Evolutionary conservation across 23 tunicate species (phyloP).

Genomic region (Trididemnum clinides): DNA sequence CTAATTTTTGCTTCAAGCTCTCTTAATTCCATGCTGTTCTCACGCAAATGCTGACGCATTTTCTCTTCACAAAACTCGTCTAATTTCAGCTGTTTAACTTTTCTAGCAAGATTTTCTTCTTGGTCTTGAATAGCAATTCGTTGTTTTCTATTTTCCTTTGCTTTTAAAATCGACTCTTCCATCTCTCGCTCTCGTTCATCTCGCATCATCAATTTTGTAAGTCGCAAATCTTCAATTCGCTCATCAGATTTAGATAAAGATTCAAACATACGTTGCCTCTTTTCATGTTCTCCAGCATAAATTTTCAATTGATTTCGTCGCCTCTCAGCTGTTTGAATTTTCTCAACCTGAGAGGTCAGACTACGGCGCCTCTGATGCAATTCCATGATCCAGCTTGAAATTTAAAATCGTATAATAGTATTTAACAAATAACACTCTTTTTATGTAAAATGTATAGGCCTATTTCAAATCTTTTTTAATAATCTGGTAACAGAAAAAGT

Average conservation of each 20-base stretch:
- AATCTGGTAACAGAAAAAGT: no score
- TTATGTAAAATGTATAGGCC: no score
- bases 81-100: constrained; percentile 54
- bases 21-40: constrained; percentile 63
- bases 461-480: no score
- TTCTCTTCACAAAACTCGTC: constrained; percentile 88
- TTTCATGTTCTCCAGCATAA: neutral
- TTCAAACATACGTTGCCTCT: neutral
- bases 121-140: constrained; percentile 65
- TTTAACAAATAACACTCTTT: no score
- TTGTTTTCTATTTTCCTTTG: constrained; percentile 72
- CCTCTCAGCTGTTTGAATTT: neutral
- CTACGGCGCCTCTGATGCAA: constrained; percentile 2
- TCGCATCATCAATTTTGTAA: neutral
- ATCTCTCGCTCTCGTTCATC: constrained; percentile 74
- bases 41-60: constrained; percentile 83
- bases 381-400: no score
- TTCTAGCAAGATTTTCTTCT: constrained; percentile 69
- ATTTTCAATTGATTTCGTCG: neutral
- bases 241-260: neutral
- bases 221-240: neutral
- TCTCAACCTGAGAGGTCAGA: neutral
- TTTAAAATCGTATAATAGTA: no score
- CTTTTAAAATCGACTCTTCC: constrained; percentile 80
- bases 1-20: constrained; percentile 79